Conservation (phyloP, 2,797 vertebrate species). For the Selene dorsalis region DNA sequence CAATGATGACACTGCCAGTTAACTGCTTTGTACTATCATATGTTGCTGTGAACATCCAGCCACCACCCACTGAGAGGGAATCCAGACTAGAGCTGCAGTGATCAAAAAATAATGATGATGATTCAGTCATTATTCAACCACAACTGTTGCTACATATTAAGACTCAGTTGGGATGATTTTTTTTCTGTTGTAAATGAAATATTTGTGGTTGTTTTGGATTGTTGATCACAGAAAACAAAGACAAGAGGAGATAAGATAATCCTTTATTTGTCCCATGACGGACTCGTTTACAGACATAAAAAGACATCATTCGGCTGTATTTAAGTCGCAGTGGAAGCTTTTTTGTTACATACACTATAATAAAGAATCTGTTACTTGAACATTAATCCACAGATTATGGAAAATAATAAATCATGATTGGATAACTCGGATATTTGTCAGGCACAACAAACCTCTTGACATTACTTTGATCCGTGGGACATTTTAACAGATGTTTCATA, state of each 20-base stretch:
- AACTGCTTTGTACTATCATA: background rate
- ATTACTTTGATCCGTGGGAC: background rate
- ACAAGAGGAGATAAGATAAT: no score
- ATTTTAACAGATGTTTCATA: background rate
- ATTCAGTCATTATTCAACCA: background rate
- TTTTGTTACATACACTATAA: no score
- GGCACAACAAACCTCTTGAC: no score
- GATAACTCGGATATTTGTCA: no score
- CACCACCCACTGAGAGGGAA: background rate
- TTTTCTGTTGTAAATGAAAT: no score
- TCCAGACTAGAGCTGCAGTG: background rate
- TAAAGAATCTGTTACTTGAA: background rate
- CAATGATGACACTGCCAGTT: background rate
- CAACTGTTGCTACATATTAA: background rate
- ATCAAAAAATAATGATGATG: background rate
- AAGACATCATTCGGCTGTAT: no score
- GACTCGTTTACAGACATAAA: no score
- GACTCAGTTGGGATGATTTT: background rate
- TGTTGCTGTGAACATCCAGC: slow-evolving; percentile 5
- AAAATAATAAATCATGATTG: background rate
- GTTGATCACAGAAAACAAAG: no score
- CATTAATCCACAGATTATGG: background rate
- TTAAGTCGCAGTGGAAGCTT: no score
- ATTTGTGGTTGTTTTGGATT: no score
- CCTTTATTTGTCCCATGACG: no score